Evolutionary conservation across 2,113 vertebrate genomes (phyloP).

Genomic region (Xiphorhynchus elegans): DNA sequence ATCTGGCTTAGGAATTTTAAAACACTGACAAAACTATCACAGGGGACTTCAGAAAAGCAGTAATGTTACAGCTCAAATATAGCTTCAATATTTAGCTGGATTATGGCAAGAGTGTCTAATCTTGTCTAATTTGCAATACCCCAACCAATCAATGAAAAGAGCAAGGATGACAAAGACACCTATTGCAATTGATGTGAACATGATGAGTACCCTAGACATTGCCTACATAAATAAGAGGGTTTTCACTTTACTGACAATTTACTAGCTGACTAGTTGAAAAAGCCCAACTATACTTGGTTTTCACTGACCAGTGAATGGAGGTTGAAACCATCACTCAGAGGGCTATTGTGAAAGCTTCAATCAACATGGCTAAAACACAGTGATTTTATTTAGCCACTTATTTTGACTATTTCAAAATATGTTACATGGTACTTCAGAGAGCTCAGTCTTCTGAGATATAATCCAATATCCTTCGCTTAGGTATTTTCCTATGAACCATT

Average conservation of each 20-base stretch:
- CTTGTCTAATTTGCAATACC: neutral
- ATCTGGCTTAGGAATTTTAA: neutral
- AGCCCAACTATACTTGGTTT: neutral
- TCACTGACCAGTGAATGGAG: neutral
- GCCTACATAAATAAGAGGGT: neutral
- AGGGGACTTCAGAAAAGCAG: neutral
- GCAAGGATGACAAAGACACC: neutral
- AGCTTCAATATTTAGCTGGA: neutral
- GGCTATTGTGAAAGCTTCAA: neutral
- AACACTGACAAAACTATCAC: neutral
- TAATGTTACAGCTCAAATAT: neutral
- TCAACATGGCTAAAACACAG: neutral
- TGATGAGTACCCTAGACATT: neutral
- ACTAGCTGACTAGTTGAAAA: neutral
- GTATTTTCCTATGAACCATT: neutral
- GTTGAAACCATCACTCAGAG: neutral
- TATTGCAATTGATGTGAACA: neutral
- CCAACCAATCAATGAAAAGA: neutral
- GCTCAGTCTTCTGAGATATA: neutral
- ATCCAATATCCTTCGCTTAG: neutral
- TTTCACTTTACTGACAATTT: neutral
- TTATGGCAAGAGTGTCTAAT: neutral
- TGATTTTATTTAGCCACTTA: neutral
- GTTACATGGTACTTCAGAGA: neutral
- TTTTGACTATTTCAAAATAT: neutral